phyloP scores from a whole-genome alignment of 2,888 invertebrate genomes.

The Dryadula phaetusa region DNA sequence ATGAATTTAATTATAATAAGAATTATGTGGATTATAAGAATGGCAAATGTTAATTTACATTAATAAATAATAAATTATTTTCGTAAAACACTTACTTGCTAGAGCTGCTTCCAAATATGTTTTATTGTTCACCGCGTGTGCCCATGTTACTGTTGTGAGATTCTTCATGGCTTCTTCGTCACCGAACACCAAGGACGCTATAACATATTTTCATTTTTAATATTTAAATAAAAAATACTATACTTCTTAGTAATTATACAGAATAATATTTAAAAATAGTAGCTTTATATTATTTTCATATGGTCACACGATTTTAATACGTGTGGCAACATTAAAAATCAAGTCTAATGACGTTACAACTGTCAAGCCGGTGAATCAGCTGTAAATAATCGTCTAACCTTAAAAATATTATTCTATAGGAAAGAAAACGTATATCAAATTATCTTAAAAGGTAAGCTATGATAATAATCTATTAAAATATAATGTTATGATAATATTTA shows the following conservation, averaged over 20 bases:
- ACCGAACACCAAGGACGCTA: conserved; percentile 64
- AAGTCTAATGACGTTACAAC: conserved; percentile 11
- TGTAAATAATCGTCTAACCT: conserved; percentile 3
- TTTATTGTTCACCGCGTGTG: conserved; percentile 92
- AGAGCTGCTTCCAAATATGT: conserved; percentile 86
- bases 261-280: not conserved
- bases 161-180: conserved; percentile 83
- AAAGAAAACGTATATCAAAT: not conserved
- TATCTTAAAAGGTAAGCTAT: not conserved
- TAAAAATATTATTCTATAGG: not conserved
- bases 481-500: not conserved
- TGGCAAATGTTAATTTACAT: too few species aligned
- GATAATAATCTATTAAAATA: not conserved
- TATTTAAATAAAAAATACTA: not conserved
- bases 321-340: conserved; percentile 14
- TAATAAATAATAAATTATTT: not conserved
- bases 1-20: too few species aligned
- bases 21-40: too few species aligned
- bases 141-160: conserved; percentile 91
- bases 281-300: not conserved
- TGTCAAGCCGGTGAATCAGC: conserved; percentile 21
- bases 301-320: not conserved
- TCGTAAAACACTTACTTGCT: conserved; percentile 70
- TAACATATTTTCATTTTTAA: conserved; percentile 47
- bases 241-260: not conserved